Percentiles rank a stretch among this genome's conserved stretches.
These are phyloP conservation scores for Gasteruption jaculator DNA, from an alignment of 2,888 invertebrate species.

Conservation along the genomic window DNA sequence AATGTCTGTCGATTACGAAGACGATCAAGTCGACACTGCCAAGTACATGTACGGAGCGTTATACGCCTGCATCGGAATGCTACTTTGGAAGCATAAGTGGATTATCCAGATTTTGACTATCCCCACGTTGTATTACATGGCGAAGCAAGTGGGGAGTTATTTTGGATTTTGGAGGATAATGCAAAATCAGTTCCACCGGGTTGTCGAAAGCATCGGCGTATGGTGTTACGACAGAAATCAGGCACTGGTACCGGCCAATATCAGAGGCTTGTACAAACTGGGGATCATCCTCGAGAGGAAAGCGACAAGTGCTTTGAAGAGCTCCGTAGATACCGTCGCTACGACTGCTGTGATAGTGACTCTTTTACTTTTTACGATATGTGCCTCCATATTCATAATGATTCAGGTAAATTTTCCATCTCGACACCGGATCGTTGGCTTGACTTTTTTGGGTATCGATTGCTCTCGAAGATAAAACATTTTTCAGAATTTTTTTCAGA, in stretches of 20 bases:
- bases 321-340: constrained; percentile 81
- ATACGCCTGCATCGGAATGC: constrained; percentile 77
- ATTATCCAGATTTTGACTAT: constrained; percentile 72
- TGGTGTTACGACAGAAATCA: constrained; percentile 67
- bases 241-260: constrained; percentile 71
- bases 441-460: too few species aligned
- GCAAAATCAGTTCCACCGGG: constrained; percentile 41
- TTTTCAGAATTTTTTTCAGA: too few species aligned
- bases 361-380: constrained; percentile 74
- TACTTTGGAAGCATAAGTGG: constrained; percentile 85
- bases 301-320: constrained; percentile 63
- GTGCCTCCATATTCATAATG: constrained; percentile 76
- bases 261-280: constrained; percentile 72
- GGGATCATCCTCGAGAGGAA: constrained; percentile 62
- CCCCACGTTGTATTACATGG: constrained; percentile 68
- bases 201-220: constrained; percentile 48
- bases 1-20: constrained; percentile 38
- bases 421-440: too few species aligned
- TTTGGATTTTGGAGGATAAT: constrained; percentile 51
- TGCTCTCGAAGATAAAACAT: too few species aligned
- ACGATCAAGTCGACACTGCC: constrained; percentile 39
- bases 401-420: constrained; percentile 71
- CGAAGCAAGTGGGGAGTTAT: constrained; percentile 55
- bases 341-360: constrained; percentile 81
- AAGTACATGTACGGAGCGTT: constrained; percentile 71